Evolutionary conservation across 2,797 vertebrate genomes (phyloP).

Genomic region (Enteromius anoplus): DNA sequence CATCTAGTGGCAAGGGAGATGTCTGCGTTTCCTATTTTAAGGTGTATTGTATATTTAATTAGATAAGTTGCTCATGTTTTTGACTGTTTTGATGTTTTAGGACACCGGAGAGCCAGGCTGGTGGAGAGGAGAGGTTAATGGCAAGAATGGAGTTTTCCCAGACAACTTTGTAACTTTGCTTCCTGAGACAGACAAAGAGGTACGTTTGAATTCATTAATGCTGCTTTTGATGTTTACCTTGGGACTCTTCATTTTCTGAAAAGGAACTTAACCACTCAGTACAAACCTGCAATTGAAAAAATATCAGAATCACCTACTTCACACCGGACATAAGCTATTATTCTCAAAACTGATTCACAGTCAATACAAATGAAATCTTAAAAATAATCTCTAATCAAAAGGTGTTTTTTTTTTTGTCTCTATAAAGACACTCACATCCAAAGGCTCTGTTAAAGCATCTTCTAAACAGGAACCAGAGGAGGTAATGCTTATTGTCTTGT

Average conservation of each 20-base stretch:
- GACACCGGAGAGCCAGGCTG: constrained; percentile 92
- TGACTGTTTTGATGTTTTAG: constrained; percentile 71
- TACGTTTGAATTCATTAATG: constrained; percentile 63
- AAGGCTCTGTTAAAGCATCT: constrained; percentile 70
- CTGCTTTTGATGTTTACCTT: constrained; percentile 7
- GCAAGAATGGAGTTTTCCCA: constrained; percentile 91
- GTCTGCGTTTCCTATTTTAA: not conserved
- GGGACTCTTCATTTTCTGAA: not conserved
- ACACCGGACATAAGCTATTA: not conserved
- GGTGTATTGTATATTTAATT: not conserved
- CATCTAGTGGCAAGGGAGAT: constrained; percentile 37
- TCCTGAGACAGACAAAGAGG: constrained; percentile 89
- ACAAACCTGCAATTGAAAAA: not conserved
- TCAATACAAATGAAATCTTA: not conserved
- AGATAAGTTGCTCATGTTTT: not conserved
- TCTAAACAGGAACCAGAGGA: constrained; percentile 74
- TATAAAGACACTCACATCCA: constrained; percentile 64
- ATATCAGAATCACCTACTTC: not conserved
- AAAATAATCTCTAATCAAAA: not conserved
- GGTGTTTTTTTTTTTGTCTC: not conserved
- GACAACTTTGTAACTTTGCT: constrained; percentile 88
- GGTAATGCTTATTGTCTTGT: constrained; percentile 60
- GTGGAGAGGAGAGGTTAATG: constrained; percentile 91
- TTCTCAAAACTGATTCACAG: not conserved
- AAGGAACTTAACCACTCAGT: constrained; percentile 4